Base-by-base conservation (phyloP, 2,113 vertebrate genomes). In the Datnioides undecimradiatus region DNA sequence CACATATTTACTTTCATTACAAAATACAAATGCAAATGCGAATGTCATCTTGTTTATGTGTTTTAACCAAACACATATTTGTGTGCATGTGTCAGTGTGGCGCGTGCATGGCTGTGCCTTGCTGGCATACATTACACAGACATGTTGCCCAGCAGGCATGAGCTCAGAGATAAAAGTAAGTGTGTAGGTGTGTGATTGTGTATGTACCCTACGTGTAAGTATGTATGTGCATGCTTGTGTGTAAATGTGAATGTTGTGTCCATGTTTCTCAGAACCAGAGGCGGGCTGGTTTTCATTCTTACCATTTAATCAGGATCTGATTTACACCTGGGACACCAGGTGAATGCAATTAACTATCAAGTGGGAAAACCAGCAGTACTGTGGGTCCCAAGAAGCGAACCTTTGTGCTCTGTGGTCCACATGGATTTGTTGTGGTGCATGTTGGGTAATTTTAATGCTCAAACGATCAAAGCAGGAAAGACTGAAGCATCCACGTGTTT, bases 281-380 rank as follows among this genome's bases (percentile, higher is more conserved):
- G 14, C 52, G 23, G 10, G 36, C 82, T 83, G 79, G 36, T 73
- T 91, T 74, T 85, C 51, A 80, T 84, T 80, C 23, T 23, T 58
- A 34, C 51, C 23, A 45, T 88, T 77, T 82, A 86, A 83, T 79
- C 79, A 65, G 48, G 23, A 45, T 55, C 63, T 73, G 72, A 84
- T 82, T 76, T 69, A 83, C 84, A 90, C 58, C 83, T 81, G 73
- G 75, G 13, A 63, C 51, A 57, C 63, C 83, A 87, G 77, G 82
- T 87, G 74, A 84, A 83, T 41, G 60, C 57, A 76, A 54, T 89
- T 86, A 79, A 80, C 43, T 48, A 25, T 45, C 40, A 25, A 43
- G 25, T 9, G 59, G 11, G 65, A 63, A 6, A 76, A 78, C 6
- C 67, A 71, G 62, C 52, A 40, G 27, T 10, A 10, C 52, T 11